Conservation (phyloP, 1,140 invertebrate genomes). For the Musca domestica region DNA sequence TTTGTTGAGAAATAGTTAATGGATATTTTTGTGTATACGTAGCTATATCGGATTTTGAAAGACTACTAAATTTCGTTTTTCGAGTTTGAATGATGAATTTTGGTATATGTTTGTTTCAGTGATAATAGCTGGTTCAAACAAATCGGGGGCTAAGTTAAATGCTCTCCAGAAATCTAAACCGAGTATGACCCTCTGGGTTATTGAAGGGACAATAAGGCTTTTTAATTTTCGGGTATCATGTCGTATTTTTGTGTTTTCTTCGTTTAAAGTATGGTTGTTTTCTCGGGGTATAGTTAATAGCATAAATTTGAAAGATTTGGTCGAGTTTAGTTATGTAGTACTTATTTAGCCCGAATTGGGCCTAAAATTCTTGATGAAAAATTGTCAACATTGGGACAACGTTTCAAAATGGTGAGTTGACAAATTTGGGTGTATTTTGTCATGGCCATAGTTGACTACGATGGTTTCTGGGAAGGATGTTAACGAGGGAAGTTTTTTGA, state of each 20-base stretch:
- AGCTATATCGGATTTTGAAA: no score
- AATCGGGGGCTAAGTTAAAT: not conserved
- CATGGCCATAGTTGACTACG: no score
- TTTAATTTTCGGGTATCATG: not conserved
- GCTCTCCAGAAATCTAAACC: slow-evolving; percentile 22
- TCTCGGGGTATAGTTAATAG: not conserved
- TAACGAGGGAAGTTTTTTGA: no score
- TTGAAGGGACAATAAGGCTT: slow-evolving; percentile 4
- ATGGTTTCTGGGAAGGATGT: no score
- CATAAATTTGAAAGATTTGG: not conserved
- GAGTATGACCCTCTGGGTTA: slow-evolving; percentile 12
- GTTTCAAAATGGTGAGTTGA: no score
- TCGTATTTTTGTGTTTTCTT: no score
- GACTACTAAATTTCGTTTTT: no score
- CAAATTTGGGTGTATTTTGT: no score
- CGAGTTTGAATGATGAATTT: no score
- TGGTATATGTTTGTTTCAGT: no score
- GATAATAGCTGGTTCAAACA: not conserved
- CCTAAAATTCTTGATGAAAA: not conserved
- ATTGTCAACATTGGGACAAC: not conserved
- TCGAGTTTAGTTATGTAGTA: not conserved
- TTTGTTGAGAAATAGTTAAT: not conserved
- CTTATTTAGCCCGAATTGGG: not conserved
- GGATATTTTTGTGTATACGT: no score
- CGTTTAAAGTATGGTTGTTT: slow-evolving; percentile 15